phyloP scores from a whole-genome alignment of 2,888 invertebrate species.

The Rhingia rostrata region DNA sequence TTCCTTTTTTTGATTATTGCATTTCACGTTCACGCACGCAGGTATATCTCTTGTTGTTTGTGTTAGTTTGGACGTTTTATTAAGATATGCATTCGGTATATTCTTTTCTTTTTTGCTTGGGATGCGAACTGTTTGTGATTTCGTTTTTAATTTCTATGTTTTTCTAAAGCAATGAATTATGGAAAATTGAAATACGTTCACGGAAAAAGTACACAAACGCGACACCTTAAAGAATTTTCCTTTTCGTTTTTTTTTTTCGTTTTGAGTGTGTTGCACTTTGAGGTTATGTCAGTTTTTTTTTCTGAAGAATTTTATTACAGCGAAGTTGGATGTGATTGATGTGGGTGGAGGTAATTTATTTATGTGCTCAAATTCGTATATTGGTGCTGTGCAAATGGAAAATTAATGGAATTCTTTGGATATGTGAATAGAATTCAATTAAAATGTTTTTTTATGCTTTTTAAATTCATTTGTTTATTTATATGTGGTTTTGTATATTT shows the following conservation, averaged over 20 bases:
- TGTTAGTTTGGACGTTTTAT: conserved; percentile 74
- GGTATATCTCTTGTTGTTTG: conserved; percentile 69
- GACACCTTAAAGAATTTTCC: conserved; percentile 68
- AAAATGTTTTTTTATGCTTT: not conserved
- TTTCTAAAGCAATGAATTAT: conserved; percentile 40
- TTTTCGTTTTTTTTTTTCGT: conserved; percentile 54
- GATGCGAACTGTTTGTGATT: conserved; percentile 54
- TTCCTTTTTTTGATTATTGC: conserved; percentile 57
- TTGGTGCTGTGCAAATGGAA: not conserved
- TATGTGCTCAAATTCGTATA: conserved; percentile 41
- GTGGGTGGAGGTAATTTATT: conserved; percentile 42
- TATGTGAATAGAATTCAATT: not conserved
- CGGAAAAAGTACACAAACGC: conserved; percentile 71
- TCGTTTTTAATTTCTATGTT: conserved; percentile 38
- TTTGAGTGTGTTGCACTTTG: conserved; percentile 71
- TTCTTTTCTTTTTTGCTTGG: conserved; percentile 14
- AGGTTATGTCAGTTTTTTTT: conserved; percentile 73
- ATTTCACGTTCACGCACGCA: conserved; percentile 73
- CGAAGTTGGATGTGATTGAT: conserved; percentile 53
- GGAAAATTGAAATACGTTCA: conserved; percentile 59
- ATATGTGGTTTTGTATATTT: not conserved
- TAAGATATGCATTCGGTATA: conserved; percentile 71
- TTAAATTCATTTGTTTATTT: not conserved
- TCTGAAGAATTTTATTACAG: conserved; percentile 51
- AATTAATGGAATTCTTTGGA: not conserved